Base-by-base conservation (phyloP, 2,113 vertebrate genomes). In the Varanus komodoensis region DNA sequence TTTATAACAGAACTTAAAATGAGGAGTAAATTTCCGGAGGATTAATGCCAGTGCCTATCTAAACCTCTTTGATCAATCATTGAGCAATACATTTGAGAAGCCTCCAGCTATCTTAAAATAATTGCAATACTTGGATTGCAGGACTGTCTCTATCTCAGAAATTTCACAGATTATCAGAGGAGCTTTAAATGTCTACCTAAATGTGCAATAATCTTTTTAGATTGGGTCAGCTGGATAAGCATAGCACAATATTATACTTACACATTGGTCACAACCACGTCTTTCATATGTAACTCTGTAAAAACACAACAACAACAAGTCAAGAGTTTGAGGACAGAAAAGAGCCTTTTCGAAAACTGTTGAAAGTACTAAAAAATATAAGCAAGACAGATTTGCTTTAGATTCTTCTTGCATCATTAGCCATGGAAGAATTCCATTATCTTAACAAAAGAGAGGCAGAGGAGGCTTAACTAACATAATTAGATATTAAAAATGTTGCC, bases 401-500 rank as follows among this genome's bases (percentile, higher is more conserved):
- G 14, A 78, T 61, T 78, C 86, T 89, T 15, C 32, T 6, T 1
- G 69, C 50, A 38, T 75, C 0, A 75, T 8, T 67, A 84, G 4
- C 32, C 38, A 71, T 64, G 1, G 68, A 88, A 93, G 78, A 92
- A 91, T 74, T 48, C 3, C 0, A 82, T 89, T 79, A 48, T 38
- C 3, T 4, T 86, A 87, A 71, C 1, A 88, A 2, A 15, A 82
- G 84, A 83, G 64, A 92, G 67, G 57, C 1, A 44, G 25, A 93
- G 88, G 34, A 64, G 71, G 0, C 71, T 91, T 80, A 29, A 34
- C 52, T 92, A n/a, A 6, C 83, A 6, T 6, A 93, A 94, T 74
- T 87, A 86, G 38, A 14, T 1, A 92, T 85, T 57, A 4, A 82
- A 93, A 93, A 92, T 92, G 57, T 89, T 89, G 3, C 4, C 8